phyloP scores from a whole-genome alignment of 2,797 vertebrate species.

The Pyrrhura leucotis region DNA sequence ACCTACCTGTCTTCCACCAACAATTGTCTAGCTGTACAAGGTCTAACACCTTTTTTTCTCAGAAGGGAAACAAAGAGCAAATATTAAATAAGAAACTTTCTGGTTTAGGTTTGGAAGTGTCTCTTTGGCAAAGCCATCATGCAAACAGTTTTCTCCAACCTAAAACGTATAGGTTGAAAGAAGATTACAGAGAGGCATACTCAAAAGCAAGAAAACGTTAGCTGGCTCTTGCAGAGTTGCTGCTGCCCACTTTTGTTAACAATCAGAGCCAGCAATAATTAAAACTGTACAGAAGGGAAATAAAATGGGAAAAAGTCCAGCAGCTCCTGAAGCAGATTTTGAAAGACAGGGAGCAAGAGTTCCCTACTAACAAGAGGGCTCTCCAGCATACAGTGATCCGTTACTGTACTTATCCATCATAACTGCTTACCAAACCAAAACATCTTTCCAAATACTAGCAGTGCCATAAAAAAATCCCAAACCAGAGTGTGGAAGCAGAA shows the following conservation, averaged over 20 bases:
- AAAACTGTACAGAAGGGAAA: background rate
- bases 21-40: background rate
- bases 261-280: background rate
- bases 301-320: background rate
- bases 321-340: background rate
- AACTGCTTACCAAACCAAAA: background rate
- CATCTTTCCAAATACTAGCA: background rate
- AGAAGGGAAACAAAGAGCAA: background rate
- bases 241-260: background rate
- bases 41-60: background rate
- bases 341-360: background rate
- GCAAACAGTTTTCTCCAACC: background rate
- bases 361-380: background rate
- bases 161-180: background rate
- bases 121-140: background rate
- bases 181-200: background rate
- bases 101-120: background rate
- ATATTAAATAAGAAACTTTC: background rate
- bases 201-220: background rate
- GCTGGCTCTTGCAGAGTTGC: background rate
- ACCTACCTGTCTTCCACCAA: background rate
- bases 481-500: background rate
- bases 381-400: background rate
- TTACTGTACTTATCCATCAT: background rate
- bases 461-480: rapidly evolving